Conservation (phyloP, 2,797 vertebrate genomes). For the Tiaroga cobitis region DNA sequence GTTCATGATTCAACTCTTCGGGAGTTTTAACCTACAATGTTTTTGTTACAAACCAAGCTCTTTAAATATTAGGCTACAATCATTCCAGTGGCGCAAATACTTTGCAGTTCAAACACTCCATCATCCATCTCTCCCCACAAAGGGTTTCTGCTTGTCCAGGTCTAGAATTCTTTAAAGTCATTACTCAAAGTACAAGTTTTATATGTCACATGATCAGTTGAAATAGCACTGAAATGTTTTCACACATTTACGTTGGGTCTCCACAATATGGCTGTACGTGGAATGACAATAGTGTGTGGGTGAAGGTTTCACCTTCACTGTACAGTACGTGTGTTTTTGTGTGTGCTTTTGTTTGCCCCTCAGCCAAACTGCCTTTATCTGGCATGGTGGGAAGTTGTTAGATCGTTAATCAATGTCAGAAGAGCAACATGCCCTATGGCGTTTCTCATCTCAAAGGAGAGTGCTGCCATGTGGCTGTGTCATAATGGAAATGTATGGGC, state of each 20-base stretch:
- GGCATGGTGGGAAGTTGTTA: constrained; percentile 47
- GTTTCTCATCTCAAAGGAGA: constrained; percentile 35
- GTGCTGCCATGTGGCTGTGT: constrained; percentile 32
- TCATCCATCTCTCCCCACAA: not conserved
- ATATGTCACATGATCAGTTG: not conserved
- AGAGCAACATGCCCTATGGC: constrained; percentile 47
- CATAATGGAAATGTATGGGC: constrained; percentile 27
- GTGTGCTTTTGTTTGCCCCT: constrained; percentile 20
- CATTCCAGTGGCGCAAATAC: not conserved
- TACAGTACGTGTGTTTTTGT: constrained; percentile 20
- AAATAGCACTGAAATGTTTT: constrained; percentile 15
- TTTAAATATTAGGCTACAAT: constrained; percentile 1
- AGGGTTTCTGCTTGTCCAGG: not conserved
- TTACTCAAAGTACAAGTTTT: constrained; percentile 2
- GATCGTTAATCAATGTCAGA: constrained; percentile 56
- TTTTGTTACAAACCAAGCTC: not conserved
- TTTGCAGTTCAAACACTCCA: not conserved
- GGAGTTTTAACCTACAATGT: not conserved
- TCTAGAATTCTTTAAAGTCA: not conserved
- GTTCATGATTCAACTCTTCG: not conserved
- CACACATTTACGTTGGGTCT: constrained; percentile 4
- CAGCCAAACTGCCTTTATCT: constrained; percentile 51
- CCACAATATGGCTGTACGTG: not conserved
- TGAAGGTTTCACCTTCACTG: constrained; percentile 34
- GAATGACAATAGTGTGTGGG: not conserved